Base-by-base conservation (phyloP, 2,113 vertebrate genomes). In the Speoplatyrhinus poulsoni region DNA sequence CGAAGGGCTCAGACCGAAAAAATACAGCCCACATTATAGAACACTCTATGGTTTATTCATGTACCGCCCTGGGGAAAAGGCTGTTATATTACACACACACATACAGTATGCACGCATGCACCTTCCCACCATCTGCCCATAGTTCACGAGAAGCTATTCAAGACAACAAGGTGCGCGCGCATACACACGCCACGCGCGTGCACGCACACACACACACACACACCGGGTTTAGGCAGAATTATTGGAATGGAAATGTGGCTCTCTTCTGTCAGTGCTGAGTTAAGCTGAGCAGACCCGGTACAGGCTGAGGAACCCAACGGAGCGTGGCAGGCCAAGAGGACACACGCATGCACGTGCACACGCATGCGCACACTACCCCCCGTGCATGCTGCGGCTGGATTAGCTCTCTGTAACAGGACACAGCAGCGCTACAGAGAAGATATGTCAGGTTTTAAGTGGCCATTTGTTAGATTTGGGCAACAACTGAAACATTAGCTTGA, bases 381-480 rank as follows among this genome's bases (percentile, higher is more conserved):
- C 19, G 69, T n/a, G 76, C 68, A 56, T n/a, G 19, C 64, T 19
- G 19, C 33, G 60, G 58, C 41, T 16, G 76, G 86, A 89, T 90
- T 89, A 89, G 67, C 77, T 76, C 82, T 81, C 72, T 64, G 73
- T 72, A 75, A 65, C 74, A 88, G 69, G 73, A 46, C 74, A 71
- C 70, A 66, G 73, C 26, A 26, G 68, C 66, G 76, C 77, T 82
- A 81, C 73, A 76, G 72, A 82, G 82, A 85, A 49, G 77, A 81
- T 77, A 84, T 79, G 86, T 89, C 86, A 72, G 62, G 77, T 87
- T 89, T 87, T 85, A 89, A 89, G 86, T 90, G 87, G 82, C 69
- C 84, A 88, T 90, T 91, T 89, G 87, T 90, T 82, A 85, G 84
- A 73, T 88, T 83, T 50, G 52, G 65, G 75, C 82, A 82, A 87